Percentiles rank a stretch among this genome's conserved stretches.
These are phyloP conservation scores for Microdon myrmicae DNA, from an alignment of 2,888 invertebrate genomes.

Conservation along the genomic window DNA sequence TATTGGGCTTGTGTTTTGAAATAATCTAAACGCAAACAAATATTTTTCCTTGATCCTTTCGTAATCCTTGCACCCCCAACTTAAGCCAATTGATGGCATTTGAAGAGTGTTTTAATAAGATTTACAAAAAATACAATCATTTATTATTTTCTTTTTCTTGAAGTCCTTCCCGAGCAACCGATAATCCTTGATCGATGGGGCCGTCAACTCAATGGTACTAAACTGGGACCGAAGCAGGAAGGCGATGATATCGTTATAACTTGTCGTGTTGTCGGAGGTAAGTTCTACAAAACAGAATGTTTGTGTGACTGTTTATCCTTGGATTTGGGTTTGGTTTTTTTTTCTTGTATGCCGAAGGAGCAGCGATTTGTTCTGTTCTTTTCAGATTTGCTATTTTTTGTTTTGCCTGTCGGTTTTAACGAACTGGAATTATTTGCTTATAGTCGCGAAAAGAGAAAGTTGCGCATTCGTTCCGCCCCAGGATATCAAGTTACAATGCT, in stretches of 20 bases:
- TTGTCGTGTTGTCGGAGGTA: slow-evolving; percentile 88
- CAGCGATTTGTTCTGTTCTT: neutral
- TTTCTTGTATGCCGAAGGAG: neutral
- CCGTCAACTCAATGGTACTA: slow-evolving; percentile 80
- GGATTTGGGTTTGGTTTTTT: slow-evolving; percentile 8
- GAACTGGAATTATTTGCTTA: neutral
- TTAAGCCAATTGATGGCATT: slow-evolving; percentile 26
- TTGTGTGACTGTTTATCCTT: slow-evolving; percentile 17
- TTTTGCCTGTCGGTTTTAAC: too few species aligned
- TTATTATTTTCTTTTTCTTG: slow-evolving; percentile 22
- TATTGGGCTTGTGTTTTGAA: too few species aligned
- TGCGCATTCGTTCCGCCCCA: slow-evolving; percentile 6
- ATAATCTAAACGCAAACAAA: too few species aligned
- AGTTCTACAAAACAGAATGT: slow-evolving; percentile 59
- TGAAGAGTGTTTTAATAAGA: slow-evolving; percentile 32
- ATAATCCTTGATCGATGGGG: slow-evolving; percentile 87
- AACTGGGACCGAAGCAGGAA: slow-evolving; percentile 85
- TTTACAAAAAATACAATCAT: slow-evolving; percentile 23
- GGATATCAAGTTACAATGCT: slow-evolving; percentile 6
- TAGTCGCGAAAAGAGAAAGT: neutral
- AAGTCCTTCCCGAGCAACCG: slow-evolving; percentile 90
- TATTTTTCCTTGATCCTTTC: neutral
- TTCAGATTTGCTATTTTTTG: too few species aligned
- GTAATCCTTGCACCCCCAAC: slow-evolving; percentile 14
- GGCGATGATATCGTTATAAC: slow-evolving; percentile 86